Conservation (phyloP, 2,888 invertebrate species). For the Spodoptera picta region DNA sequence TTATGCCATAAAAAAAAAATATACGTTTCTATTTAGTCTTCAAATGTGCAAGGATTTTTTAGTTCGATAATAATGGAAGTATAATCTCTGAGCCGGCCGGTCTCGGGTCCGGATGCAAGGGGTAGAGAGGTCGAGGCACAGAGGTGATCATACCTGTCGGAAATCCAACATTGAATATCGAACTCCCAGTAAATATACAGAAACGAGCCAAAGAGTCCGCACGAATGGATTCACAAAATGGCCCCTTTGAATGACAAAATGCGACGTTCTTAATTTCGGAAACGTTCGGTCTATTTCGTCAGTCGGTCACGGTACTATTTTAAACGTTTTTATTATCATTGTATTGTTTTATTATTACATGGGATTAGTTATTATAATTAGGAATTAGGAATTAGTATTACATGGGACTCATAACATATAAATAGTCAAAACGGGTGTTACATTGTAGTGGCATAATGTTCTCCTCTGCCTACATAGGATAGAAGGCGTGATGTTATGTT, state of each 20-base stretch:
- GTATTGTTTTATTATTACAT: too few species aligned
- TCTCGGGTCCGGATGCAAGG: constrained; percentile 23
- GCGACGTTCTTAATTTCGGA: constrained; percentile 18
- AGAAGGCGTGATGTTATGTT: too few species aligned
- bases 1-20: too few species aligned
- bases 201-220: constrained; percentile 22
- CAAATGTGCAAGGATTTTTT: constrained; percentile 16
- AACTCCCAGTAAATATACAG: constrained; percentile 35
- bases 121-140: constrained; percentile 21
- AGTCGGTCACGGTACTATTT: background rate
- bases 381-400: too few species aligned
- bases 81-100: constrained; percentile 11
- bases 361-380: too few species aligned
- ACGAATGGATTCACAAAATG: constrained; percentile 24
- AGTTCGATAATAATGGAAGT: constrained; percentile 18
- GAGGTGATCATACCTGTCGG: constrained; percentile 40
- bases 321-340: background rate
- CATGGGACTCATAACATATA: too few species aligned
- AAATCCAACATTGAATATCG: constrained; percentile 40
- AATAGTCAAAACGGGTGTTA: too few species aligned
- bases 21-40: background rate
- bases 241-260: constrained; percentile 13
- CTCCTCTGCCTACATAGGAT: too few species aligned
- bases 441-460: too few species aligned
- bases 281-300: background rate